Evolutionary conservation across 2,113 vertebrate species (phyloP), one percentile per base, ranked within the genome.

Genomic region (Xyrauchen texanus): DNA sequence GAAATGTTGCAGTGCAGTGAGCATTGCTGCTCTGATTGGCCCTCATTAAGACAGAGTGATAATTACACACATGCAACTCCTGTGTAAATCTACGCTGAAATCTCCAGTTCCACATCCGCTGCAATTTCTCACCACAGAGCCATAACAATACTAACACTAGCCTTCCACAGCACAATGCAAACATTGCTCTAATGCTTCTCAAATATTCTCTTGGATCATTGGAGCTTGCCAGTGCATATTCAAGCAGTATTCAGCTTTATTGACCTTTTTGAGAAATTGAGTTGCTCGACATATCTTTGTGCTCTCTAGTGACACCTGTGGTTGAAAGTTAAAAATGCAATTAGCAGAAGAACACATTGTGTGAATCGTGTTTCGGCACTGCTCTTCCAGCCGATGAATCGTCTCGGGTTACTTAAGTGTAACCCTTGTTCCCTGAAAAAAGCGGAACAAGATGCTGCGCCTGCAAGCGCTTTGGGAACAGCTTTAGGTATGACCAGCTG

Each of bases 1-100:
- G 61, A 61, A 66, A 47, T 70, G 42, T 66, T 70, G 47, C 47
- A 74, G 13, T n/a, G 55, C 66, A 46, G 15, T 45, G 62, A 71
- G 69, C 68, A 76, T 60, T 69, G 34, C 46, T 68, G 47, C 34
- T 34, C 52, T 62, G 70, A 75, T 73, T 68, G 65, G 79, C 64
- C 55, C 9, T 63, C 34, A 42, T 15, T 46, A 60, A 21, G 72
- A 46, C 13, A 21, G 46, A 65, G 46, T 12, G 13, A 60, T 81
- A 80, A 77, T 73, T 81, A 70, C 49, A 69, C 63, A 78, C 44
- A 45, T 75, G 70, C 64, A 67, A 55, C 74, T 47, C 42, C 61
- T 58, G 58, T 75, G 64, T 74, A 81, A 81, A 81, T 84, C 82
- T 63, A 78, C 81, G 64, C 42, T 70, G 75, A 74, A 77, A 77